A percentile compares a stretch with the other conserved stretches of the same genome.
These are phyloP conservation scores for Hydroisotoma schaefferi DNA, from an alignment of 2,888 invertebrate species.

Conservation along the genomic window DNA sequence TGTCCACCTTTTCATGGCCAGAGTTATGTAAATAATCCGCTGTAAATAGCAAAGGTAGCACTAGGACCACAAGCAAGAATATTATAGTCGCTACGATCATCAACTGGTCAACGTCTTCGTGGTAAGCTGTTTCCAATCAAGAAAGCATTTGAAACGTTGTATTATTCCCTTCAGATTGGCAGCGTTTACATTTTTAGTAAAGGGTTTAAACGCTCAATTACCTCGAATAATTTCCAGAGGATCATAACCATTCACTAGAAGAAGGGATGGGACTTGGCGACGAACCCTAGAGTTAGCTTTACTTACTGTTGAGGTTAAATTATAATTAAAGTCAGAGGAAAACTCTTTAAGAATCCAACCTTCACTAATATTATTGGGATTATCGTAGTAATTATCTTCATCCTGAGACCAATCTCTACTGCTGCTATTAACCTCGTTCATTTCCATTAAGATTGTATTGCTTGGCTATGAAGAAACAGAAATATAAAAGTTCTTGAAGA, in stretches of 20 bases:
- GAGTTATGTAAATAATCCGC: neutral
- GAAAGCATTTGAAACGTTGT: neutral
- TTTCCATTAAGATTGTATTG: no score
- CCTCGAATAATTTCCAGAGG: neutral
- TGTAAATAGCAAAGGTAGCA: neutral
- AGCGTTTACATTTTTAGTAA: neutral
- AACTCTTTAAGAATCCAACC: no score
- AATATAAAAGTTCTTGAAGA: no score
- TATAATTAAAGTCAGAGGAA: no score
- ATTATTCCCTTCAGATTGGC: neutral
- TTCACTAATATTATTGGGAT: no score
- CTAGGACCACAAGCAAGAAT: neutral
- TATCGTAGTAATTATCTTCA: no score
- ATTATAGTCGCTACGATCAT: neutral
- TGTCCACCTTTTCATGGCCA: neutral
- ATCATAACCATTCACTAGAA: neutral
- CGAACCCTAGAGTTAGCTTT: neutral
- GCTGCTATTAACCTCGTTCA: no score
- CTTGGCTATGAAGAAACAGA: no score
- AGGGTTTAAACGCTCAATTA: neutral
- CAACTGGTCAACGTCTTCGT: neutral
- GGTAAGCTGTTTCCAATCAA: neutral
- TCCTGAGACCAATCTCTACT: no score
- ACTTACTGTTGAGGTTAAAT: neutral
- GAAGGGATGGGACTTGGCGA: neutral